Evolutionary conservation across 30 jellyfish, hydroid and myxozoan genomes (phyloP).

Genomic region (Cassiopea xamachana): DNA sequence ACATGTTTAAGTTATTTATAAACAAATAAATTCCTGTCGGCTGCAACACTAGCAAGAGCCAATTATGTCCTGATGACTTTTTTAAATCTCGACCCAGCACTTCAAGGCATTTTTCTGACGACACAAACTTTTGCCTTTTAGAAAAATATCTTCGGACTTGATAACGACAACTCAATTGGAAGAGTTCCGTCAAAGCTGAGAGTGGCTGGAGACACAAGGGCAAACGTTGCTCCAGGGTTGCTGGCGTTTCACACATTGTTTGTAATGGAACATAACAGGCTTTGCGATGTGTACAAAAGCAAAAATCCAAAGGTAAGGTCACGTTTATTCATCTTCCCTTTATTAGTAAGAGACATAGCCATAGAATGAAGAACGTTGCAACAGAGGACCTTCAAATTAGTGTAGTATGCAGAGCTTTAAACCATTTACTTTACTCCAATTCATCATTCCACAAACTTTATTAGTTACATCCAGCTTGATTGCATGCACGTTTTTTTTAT

Average conservation of each 20-base stretch:
- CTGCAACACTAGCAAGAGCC: too few species aligned
- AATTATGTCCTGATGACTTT: neutral
- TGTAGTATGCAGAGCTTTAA: too few species aligned
- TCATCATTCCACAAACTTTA: too few species aligned
- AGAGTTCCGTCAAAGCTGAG: conserved; percentile 73
- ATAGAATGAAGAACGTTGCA: too few species aligned
- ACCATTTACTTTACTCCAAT: too few species aligned
- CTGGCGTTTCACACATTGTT: conserved; percentile 84
- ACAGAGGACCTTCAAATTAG: too few species aligned
- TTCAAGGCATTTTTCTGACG: neutral
- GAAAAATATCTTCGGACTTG: conserved; percentile 81
- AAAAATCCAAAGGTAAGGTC: conserved; percentile 82
- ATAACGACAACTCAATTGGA: conserved; percentile 88
- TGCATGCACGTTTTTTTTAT: too few species aligned
- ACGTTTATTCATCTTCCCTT: neutral
- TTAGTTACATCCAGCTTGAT: too few species aligned
- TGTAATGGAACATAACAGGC: conserved; percentile 92
- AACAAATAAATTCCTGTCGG: too few species aligned
- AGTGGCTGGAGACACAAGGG: conserved; percentile 94
- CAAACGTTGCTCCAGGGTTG: conserved; percentile 98
- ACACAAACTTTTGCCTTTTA: neutral
- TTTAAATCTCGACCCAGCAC: neutral
- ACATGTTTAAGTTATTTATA: too few species aligned
- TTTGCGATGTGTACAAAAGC: conserved; percentile 79
- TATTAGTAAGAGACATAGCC: too few species aligned